Percentiles rank a stretch among this genome's conserved stretches.
phyloP scores from a whole-genome alignment of 2,113 vertebrate genomes.

The Syrrhaptes paradoxus region DNA sequence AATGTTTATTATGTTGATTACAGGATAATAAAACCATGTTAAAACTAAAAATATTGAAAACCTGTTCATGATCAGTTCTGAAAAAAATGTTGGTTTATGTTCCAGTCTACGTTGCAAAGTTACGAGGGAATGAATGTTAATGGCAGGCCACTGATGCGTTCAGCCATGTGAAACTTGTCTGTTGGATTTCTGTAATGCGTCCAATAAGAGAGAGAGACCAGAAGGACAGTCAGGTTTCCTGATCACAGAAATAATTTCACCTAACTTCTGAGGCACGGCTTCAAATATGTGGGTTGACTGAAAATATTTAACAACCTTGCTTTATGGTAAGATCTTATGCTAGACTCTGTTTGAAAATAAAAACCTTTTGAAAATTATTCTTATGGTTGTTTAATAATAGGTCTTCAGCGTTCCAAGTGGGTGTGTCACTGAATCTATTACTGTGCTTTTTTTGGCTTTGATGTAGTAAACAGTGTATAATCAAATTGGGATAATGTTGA shows the following conservation, averaged over 20 bases:
- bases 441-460: constrained; percentile 67
- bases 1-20: not conserved
- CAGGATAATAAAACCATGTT: not conserved
- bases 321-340: constrained; percentile 28
- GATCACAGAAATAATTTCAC: constrained; percentile 19
- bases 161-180: not conserved
- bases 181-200: not conserved
- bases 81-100: not conserved
- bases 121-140: not conserved
- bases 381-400: constrained; percentile 68
- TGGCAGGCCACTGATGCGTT: not conserved
- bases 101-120: not conserved
- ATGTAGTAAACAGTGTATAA: constrained; percentile 57
- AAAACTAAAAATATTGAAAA: not conserved
- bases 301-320: constrained; percentile 39
- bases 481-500: constrained; percentile 57
- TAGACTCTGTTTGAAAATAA: constrained; percentile 66
- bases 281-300: constrained; percentile 38
- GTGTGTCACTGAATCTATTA: constrained; percentile 61
- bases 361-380: constrained; percentile 57
- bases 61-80: not conserved
- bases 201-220: not conserved
- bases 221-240: not conserved
- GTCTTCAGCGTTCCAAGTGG: constrained; percentile 48
- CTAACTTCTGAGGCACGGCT: constrained; percentile 25